These are phyloP conservation scores for Osmerus eperlanus DNA, from an alignment of 2,113 vertebrate species.

Conservation along the genomic window DNA sequence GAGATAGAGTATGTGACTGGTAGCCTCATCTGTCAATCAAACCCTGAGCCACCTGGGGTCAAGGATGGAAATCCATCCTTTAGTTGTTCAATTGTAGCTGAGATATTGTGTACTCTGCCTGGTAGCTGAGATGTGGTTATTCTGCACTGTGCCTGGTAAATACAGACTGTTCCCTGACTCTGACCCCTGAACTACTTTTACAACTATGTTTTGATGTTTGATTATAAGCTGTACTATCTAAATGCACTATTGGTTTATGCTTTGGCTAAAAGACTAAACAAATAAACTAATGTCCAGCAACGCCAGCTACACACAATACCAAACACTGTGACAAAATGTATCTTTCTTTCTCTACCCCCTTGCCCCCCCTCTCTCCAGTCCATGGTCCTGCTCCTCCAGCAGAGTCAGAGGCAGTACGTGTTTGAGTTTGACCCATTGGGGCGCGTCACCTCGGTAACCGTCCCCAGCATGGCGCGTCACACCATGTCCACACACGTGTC, in stretches of 20 bases:
- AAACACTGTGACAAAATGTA: too few relatives aligned
- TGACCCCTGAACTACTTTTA: too few relatives aligned
- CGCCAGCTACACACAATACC: too few relatives aligned
- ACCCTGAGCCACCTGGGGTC: not conserved
- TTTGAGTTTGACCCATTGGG: slow-evolving; percentile 84
- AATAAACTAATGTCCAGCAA: too few relatives aligned
- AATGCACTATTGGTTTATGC: too few relatives aligned
- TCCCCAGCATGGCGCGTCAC: slow-evolving; percentile 87
- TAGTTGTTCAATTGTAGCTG: not conserved
- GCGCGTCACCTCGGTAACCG: slow-evolving; percentile 80
- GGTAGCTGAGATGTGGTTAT: not conserved
- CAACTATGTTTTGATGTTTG: too few relatives aligned
- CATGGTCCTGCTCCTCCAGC: slow-evolving; percentile 85
- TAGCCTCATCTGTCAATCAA: too few relatives aligned
- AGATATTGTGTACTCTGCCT: not conserved
- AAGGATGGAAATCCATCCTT: not conserved
- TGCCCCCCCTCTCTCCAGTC: slow-evolving; percentile 65
- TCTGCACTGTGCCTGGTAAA: not conserved
- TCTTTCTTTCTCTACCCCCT: slow-evolving; percentile 23
- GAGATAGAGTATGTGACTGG: slow-evolving; percentile 27
- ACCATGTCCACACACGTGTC: slow-evolving; percentile 87
- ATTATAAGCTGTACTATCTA: too few relatives aligned
- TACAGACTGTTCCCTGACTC: too few relatives aligned
- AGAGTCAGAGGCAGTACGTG: slow-evolving; percentile 86
- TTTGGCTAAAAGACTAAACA: too few relatives aligned